Evolutionary conservation across 2,113 vertebrate genomes (phyloP).

Genomic region (Callospermophilus lateralis): DNA sequence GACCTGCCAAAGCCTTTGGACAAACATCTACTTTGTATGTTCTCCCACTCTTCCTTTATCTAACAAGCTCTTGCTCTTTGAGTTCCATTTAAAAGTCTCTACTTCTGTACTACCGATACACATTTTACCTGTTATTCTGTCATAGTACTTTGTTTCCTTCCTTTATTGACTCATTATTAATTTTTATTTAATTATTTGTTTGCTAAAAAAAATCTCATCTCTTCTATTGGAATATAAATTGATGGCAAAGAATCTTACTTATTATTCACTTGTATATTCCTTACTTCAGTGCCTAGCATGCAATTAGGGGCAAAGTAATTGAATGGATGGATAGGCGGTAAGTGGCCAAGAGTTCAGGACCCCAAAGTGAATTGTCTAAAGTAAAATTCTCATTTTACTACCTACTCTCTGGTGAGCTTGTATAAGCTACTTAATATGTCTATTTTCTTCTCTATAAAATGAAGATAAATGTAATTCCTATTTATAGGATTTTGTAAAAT

Average conservation of each 20-base stretch:
- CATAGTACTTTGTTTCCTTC: neutral
- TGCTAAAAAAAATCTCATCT: neutral
- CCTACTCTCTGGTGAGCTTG: neutral
- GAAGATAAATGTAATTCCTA: neutral
- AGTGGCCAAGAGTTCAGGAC: neutral
- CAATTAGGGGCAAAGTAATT: neutral
- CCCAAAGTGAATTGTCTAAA: neutral
- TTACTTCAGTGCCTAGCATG: neutral
- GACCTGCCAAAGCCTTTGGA: neutral
- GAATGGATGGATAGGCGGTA: neutral
- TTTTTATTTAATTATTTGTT: neutral
- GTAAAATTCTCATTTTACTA: neutral
- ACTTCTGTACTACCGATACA: neutral
- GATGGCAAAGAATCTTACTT: neutral
- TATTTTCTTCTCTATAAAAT: conserved; percentile 44
- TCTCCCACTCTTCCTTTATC: neutral
- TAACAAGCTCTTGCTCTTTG: neutral
- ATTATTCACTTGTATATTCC: neutral
- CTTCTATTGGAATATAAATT: neutral
- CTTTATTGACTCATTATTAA: neutral
- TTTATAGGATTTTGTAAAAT: neutral
- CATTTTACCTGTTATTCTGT: neutral
- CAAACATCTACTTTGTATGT: neutral
- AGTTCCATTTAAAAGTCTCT: neutral
- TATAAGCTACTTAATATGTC: neutral